Evolutionary conservation across 2,797 vertebrate genomes (phyloP).

Genomic region (Phoxinus dragarum): DNA sequence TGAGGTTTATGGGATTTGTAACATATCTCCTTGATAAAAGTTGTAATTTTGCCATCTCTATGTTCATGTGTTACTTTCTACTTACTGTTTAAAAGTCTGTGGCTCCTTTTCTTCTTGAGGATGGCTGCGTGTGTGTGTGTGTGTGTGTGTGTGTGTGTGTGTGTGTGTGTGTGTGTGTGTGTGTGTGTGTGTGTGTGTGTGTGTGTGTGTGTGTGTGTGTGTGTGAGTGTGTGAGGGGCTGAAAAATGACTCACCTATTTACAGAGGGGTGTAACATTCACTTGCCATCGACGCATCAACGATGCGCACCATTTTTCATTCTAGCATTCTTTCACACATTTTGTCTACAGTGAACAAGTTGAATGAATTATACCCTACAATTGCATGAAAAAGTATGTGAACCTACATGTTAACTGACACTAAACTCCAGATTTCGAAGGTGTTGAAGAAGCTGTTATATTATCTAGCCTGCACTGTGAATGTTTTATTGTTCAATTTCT

Average conservation of each 20-base stretch:
- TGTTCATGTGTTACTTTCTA: neutral
- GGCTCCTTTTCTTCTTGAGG: neutral
- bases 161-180: no score
- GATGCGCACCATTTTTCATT: neutral
- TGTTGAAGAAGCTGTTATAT: neutral
- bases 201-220: neutral
- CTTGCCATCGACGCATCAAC: constrained; percentile 13
- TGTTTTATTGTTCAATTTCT: neutral
- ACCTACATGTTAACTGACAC: neutral
- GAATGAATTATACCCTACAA: neutral
- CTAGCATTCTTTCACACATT: neutral
- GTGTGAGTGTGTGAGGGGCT: constrained; percentile 1
- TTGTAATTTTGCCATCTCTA: neutral
- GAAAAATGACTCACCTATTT: constrained; percentile 59
- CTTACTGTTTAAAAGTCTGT: neutral
- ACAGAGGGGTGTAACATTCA: constrained; percentile 49
- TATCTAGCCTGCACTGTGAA: neutral
- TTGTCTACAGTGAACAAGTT: neutral
- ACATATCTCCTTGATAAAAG: neutral
- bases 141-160: constrained; percentile 10
- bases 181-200: neutral
- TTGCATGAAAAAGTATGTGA: neutral
- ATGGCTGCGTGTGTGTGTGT: neutral
- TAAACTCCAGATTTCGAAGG: neutral
- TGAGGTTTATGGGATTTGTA: neutral